These are phyloP conservation scores for Napeogenes inachia DNA, from an alignment of 2,888 invertebrate genomes.

Conservation along the genomic window DNA sequence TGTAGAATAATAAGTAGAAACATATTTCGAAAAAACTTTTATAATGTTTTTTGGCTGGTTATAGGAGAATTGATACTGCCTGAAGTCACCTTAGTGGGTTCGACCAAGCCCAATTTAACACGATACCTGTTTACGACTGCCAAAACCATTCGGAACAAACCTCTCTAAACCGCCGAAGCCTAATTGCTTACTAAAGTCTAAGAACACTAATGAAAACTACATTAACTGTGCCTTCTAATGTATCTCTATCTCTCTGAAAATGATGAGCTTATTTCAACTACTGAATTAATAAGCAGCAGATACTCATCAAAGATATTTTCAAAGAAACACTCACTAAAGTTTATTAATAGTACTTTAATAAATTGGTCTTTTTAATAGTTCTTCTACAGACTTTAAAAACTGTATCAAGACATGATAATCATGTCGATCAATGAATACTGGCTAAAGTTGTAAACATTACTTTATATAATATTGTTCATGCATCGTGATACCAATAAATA, in stretches of 20 bases:
- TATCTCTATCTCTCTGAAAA: background rate
- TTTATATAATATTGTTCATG: background rate
- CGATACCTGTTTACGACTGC: background rate
- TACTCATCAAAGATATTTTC: too few species aligned
- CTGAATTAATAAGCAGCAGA: too few species aligned
- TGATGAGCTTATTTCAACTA: too few species aligned
- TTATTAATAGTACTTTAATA: too few species aligned
- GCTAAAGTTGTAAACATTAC: too few species aligned
- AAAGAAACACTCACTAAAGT: too few species aligned
- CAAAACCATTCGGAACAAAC: background rate
- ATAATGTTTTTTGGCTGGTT: background rate
- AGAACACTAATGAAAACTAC: background rate
- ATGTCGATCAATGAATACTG: too few species aligned
- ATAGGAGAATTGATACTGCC: background rate
- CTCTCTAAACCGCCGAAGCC: background rate
- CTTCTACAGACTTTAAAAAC: too few species aligned
- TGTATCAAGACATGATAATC: too few species aligned
- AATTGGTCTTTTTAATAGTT: too few species aligned
- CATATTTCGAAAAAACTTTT: background rate
- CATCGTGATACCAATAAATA: background rate
- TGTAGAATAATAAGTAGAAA: too few species aligned
- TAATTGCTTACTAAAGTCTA: slow-evolving; percentile 1
- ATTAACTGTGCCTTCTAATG: slow-evolving; percentile 1
- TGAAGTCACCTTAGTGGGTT: slow-evolving; percentile 2
- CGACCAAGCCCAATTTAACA: background rate